Percentiles rank a stretch among this genome's conserved stretches.
These are phyloP conservation scores for Bombus sibiricus DNA, from an alignment of 1,140 invertebrate genomes.

Conservation along the genomic window DNA sequence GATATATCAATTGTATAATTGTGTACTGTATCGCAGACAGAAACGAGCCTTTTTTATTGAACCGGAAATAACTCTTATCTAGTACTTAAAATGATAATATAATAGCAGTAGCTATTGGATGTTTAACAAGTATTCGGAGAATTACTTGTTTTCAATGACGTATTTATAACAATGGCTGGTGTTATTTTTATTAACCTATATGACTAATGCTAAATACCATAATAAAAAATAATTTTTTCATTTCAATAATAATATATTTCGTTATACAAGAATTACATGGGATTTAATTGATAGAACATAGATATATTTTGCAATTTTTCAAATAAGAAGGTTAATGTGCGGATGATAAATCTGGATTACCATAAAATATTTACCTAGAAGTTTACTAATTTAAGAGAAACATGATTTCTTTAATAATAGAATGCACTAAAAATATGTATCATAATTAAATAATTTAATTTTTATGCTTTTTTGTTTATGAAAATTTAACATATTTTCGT, in stretches of 20 bases:
- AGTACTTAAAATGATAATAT: neutral
- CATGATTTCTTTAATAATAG: neutral
- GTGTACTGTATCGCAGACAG: neutral
- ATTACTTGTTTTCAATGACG: neutral
- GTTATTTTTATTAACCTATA: neutral
- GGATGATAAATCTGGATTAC: neutral
- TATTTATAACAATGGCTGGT: neutral
- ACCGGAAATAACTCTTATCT: constrained; percentile 37
- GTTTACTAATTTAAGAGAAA: neutral
- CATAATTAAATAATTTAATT: neutral
- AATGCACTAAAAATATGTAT: neutral
- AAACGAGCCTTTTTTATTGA: neutral
- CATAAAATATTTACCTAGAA: neutral
- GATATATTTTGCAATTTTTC: neutral
- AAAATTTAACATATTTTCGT: neutral
- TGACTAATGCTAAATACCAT: neutral
- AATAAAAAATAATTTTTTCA: neutral
- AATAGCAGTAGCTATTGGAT: neutral
- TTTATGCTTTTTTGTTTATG: neutral
- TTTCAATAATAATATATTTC: neutral
- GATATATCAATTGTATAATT: neutral
- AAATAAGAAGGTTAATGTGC: neutral
- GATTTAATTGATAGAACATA: neutral
- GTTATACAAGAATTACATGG: neutral
- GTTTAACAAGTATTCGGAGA: neutral